Evolutionary conservation across 2,888 invertebrate genomes (phyloP).

Genomic region (Limnephilus marmoratus): DNA sequence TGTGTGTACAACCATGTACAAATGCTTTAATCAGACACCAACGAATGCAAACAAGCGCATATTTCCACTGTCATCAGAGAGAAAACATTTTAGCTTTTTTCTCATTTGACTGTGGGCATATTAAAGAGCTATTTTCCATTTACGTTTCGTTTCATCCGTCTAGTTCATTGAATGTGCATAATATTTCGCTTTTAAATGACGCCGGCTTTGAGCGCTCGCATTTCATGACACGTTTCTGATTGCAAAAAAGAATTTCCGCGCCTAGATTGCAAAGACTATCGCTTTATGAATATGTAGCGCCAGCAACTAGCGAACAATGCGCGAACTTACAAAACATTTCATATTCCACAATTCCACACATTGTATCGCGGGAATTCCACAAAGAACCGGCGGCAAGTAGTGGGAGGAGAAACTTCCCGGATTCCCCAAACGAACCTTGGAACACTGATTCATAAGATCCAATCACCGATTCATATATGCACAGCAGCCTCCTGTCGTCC

Average conservation of each 20-base stretch:
- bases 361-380: slow-evolving; percentile 38
- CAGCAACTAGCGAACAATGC: slow-evolving; percentile 26
- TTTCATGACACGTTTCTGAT: slow-evolving; percentile 24
- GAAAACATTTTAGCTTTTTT: neutral
- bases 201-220: neutral
- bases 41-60: neutral
- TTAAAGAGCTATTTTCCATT: neutral
- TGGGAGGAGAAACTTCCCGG: slow-evolving; percentile 31
- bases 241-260: slow-evolving; percentile 45
- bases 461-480: slow-evolving; percentile 65
- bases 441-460: slow-evolving; percentile 64
- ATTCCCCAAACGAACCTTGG: slow-evolving; percentile 48
- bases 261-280: slow-evolving; percentile 43
- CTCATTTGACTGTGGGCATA: neutral
- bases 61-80: neutral
- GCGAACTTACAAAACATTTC: slow-evolving; percentile 42
- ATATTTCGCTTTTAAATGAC: neutral
- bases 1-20: neutral
- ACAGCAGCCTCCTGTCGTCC: neutral
- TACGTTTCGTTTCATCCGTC: neutral
- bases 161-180: slow-evolving; percentile 2
- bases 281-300: slow-evolving; percentile 53
- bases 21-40: neutral
- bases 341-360: slow-evolving; percentile 43
- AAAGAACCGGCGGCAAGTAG: slow-evolving; percentile 44